Percentiles rank a stretch among this genome's conserved stretches.
Evolutionary conservation across 2,113 vertebrate genomes (phyloP).

Genomic region (Murina feae): DNA sequence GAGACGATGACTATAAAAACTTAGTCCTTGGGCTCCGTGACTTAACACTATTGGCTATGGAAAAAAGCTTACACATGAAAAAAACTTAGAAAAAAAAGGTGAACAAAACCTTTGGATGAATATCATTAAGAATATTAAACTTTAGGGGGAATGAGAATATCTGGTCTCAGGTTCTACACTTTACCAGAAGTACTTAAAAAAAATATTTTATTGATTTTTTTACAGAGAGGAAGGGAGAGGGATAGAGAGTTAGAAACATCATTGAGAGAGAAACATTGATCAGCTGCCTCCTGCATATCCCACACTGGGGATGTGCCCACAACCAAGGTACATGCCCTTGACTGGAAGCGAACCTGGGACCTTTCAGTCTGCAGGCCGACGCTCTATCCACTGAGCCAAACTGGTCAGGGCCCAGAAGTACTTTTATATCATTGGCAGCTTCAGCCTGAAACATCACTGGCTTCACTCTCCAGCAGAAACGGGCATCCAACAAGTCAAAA

Average conservation of each 20-base stretch:
- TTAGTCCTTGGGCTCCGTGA: background rate
- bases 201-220: no score
- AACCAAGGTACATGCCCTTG: no score
- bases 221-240: no score
- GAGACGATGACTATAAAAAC: background rate
- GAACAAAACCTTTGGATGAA: background rate
- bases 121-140: background rate
- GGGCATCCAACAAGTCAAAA: slow-evolving; percentile 76
- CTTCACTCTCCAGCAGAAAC: slow-evolving; percentile 83
- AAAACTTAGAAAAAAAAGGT: background rate
- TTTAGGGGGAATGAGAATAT: background rate
- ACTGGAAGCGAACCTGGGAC: no score
- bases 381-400: no score
- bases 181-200: slow-evolving; percentile 82
- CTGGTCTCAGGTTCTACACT: slow-evolving; percentile 83
- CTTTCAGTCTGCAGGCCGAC: no score
- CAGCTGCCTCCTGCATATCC: no score
- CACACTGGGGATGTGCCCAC: no score
- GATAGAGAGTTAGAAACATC: no score
- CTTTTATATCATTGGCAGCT: slow-evolving; percentile 87
- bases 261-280: no score
- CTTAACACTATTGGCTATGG: background rate
- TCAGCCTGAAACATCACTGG: slow-evolving; percentile 82
- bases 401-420: no score
- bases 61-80: fast-evolving